Evolutionary conservation across 2,113 vertebrate genomes (phyloP), one percentile per base, ranked within the genome.

Genomic region (Rhadina sibilatrix): DNA sequence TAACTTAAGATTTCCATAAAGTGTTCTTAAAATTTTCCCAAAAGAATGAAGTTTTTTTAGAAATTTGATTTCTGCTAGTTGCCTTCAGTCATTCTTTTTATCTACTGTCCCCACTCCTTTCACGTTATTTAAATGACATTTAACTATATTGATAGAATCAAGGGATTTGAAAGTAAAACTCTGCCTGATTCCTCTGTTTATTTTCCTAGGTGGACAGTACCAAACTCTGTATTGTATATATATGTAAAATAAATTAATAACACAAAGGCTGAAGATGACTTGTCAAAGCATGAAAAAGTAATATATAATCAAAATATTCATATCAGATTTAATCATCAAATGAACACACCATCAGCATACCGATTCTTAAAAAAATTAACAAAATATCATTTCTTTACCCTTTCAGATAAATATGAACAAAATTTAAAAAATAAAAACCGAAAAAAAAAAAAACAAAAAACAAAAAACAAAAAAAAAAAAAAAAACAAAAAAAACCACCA

Each of bases 381-480:
- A 46, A 89, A 56, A 31, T 16, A 47, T 28, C 0, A 35, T 49
- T 66, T 57, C 2, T 42, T 76, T 66, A 28, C 9, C 6, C 5
- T 53, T 44, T 80, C 49, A 84, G 28, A 50, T 59, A 24, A 76
- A 22, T 44, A 57, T 16, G 7, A 17, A 33, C 2, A 71, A 47
- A 82, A 66, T 9, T 0, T 4, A 23, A 25, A n/a, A 31, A 11
- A 14, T 19, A 33, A 42, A 15, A 23, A 16, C 27, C 40, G 16
- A 35, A 24, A 11, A 44, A 8, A 37, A 15, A 12, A 24, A 42
- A 3, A 3, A 0, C 2, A 35, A 24, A 11, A 44, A 8, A 11
- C 7, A 37, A 15, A 35, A 24, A 11, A 44, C 37, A 38, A 38
- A 38, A 8, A 38, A 38, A 38, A 8, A 38, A 38, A 38, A 38